Evolutionary conservation across 2,797 vertebrate species (phyloP), one percentile per base, ranked within the genome.

Genomic region (Sebastes melanostomus): DNA sequence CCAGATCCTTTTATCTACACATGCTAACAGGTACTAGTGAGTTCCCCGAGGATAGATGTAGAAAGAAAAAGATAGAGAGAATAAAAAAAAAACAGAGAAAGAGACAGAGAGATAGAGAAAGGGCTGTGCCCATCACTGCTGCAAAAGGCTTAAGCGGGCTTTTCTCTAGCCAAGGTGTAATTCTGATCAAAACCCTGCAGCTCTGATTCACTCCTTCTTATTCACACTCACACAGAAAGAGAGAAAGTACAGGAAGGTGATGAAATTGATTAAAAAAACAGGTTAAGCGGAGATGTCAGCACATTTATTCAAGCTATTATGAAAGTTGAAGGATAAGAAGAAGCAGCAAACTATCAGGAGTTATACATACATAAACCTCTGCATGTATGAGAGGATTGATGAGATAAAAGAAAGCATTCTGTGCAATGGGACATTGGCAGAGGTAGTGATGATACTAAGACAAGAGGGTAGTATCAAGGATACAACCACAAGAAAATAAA

Each of bases 1-100:
- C 87, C 87, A 92, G 81, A 93, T 92, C 81, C 89, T 94, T 92
- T 94, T 90, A 91, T 90, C 87, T 91, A 83, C 90, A 89, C 81
- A 84, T 91, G 85, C 90, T 91, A 91, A 92, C 92, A 93, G 91
- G 88, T 94, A 91, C 81, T 86, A 85, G 81, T 87, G 87, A 88
- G 86, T 60, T 91, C 86, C 84, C 80, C 0, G 32, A 79, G 87
- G 90, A 89, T 71, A 74, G 56, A 76, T 38, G 68, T 27, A 36
- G 25, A 77, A 42, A 62, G 66, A 82, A 79, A 88, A 84, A 77
- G 59, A 80, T 38, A 30, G 50, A 46, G 25, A 62, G 13, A 66
- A 62, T n/a, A 24, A 36, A 62, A 68, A 77, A 77, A 77, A 42
- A 42, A 78, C 11, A 66, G 8, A 85, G 18, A 80, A 58, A 80